phyloP scores from a whole-genome alignment of 2,888 invertebrate species.

The Cistogaster globosa region DNA sequence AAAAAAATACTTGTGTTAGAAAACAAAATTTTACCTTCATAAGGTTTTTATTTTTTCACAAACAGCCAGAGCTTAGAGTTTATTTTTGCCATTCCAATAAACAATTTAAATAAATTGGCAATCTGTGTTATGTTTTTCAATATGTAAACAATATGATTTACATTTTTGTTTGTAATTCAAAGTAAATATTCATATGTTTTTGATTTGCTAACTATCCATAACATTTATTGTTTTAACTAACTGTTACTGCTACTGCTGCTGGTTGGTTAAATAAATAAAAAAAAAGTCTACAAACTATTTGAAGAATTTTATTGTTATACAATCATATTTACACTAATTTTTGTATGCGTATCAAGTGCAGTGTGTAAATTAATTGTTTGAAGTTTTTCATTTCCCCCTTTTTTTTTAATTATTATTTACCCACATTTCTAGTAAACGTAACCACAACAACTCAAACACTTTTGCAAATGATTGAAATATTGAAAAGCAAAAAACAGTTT shows the following conservation, averaged over 20 bases:
- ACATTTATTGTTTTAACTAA: constrained; percentile 25
- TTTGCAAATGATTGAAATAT: constrained; percentile 47
- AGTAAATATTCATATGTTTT: constrained; percentile 42
- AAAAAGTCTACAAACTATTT: constrained; percentile 1
- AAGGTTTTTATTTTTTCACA: constrained; percentile 31
- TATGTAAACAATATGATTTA: constrained; percentile 47
- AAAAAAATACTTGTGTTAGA: background rate
- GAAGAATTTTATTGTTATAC: background rate
- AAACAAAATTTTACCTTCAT: background rate
- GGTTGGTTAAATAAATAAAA: constrained; percentile 31
- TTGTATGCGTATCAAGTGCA: background rate
- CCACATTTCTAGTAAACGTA: constrained; percentile 61
- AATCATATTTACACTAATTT: constrained; percentile 4
- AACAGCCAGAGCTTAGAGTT: constrained; percentile 24
- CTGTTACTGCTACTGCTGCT: constrained; percentile 9
- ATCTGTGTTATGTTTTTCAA: constrained; percentile 18
- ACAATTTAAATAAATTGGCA: constrained; percentile 60
- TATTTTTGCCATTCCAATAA: constrained; percentile 49
- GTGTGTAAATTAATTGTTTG: constrained; percentile 45
- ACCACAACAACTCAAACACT: constrained; percentile 68
- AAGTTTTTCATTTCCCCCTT: background rate
- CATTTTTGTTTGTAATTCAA: constrained; percentile 25
- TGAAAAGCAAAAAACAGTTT: constrained; percentile 17
- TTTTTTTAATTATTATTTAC: constrained; percentile 62
- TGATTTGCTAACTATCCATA: constrained; percentile 42